Conservation (phyloP, 2,113 vertebrate species). For the Ivindomyrus marchei region DNA sequence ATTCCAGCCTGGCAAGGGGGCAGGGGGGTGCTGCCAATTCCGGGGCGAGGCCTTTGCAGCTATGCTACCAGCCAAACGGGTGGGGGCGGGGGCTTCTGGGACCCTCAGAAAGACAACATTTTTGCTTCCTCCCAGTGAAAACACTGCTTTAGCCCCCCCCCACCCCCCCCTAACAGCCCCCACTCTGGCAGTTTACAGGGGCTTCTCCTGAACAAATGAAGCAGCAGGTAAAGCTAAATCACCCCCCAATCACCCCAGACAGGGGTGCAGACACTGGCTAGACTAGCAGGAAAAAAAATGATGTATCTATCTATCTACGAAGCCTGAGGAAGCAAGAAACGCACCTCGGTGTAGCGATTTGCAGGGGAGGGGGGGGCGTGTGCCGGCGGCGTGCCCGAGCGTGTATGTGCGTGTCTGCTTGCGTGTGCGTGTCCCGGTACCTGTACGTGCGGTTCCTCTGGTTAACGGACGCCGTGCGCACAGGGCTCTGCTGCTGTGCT, state of each 20-base stretch:
- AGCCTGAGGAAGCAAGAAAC: neutral
- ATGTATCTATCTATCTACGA: neutral
- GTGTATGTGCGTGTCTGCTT: neutral
- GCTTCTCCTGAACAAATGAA: neutral
- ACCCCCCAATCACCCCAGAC: neutral
- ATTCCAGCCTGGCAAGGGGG: neutral
- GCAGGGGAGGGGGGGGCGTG: neutral
- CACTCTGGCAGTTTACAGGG: neutral
- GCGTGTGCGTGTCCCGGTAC: slow-evolving; percentile 54
- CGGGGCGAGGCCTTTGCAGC: neutral
- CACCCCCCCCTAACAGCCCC: neutral
- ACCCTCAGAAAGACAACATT: neutral
- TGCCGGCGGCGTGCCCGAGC: neutral
- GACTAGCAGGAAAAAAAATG: neutral
- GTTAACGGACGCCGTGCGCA: slow-evolving; percentile 85
- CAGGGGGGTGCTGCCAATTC: neutral
- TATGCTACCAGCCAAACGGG: neutral
- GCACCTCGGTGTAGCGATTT: neutral
- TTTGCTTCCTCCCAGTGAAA: neutral
- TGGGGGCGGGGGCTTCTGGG: neutral
- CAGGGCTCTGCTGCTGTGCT: slow-evolving; percentile 77
- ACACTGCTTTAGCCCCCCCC: neutral
- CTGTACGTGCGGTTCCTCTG: slow-evolving; percentile 93
- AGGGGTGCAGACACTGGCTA: neutral
- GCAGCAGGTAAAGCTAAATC: neutral